These are phyloP conservation scores for Luehdorfia chinensis DNA, from an alignment of 1,140 invertebrate species.

Conservation along the genomic window DNA sequence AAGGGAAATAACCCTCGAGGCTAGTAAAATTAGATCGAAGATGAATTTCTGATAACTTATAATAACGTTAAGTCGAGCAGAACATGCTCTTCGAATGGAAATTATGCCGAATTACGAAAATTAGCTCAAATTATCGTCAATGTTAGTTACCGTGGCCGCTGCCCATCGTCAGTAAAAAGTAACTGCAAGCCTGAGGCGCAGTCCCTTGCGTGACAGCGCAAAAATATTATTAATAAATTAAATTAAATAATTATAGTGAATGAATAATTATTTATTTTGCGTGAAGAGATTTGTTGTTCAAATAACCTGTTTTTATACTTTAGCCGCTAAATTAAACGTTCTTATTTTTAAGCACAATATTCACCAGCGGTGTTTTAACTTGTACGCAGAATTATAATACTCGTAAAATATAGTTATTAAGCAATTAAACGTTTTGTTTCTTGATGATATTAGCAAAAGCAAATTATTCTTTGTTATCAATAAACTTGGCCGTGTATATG, in stretches of 20 bases:
- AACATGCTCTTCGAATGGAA: slow-evolving; percentile 64
- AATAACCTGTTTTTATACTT: no score
- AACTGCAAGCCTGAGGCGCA: slow-evolving; percentile 36
- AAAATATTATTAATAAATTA: slow-evolving; percentile 56
- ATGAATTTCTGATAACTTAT: slow-evolving; percentile 45
- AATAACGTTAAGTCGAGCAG: slow-evolving; percentile 45
- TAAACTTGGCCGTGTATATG: no score
- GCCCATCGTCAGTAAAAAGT: slow-evolving; percentile 47
- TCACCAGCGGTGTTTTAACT: no score
- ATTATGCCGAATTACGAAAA: slow-evolving; percentile 67
- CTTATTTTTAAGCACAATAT: no score
- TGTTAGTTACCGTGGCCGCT: slow-evolving; percentile 41
- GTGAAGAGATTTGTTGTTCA: slow-evolving; percentile 33
- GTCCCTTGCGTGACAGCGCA: slow-evolving; percentile 49
- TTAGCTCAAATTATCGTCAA: slow-evolving; percentile 66
- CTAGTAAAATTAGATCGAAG: slow-evolving; percentile 47
- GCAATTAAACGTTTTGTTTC: no score
- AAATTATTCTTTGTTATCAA: no score
- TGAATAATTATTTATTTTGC: slow-evolving; percentile 23
- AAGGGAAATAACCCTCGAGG: slow-evolving; percentile 22
- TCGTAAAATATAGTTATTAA: no score
- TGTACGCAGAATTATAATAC: no score
- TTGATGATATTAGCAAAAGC: no score
- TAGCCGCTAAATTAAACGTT: no score
- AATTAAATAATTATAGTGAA: slow-evolving; percentile 42